phyloP scores from a whole-genome alignment of 2,888 invertebrate genomes.

The Zelleria hepariella region DNA sequence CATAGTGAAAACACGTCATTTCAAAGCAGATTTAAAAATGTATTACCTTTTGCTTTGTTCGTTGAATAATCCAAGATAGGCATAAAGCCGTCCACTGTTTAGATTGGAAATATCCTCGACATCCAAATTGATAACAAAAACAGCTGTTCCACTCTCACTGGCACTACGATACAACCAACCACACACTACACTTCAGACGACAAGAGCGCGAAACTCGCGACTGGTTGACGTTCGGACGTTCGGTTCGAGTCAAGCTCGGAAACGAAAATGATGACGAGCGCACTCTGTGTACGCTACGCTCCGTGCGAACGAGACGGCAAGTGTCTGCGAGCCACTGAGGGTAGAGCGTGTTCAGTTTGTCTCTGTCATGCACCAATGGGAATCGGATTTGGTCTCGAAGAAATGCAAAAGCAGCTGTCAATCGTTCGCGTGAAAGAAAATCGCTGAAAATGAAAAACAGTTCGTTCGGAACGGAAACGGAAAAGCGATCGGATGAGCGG shows the following conservation, averaged over 20 bases:
- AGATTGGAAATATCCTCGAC: conserved; percentile 21
- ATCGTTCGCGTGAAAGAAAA: neutral
- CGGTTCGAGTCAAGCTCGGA: too few relatives aligned
- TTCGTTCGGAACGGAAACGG: too few relatives aligned
- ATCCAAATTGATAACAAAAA: conserved; percentile 15
- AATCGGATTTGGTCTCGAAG: neutral
- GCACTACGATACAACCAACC: conserved; percentile 29
- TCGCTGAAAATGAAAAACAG: neutral
- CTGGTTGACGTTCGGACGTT: conserved; percentile 13
- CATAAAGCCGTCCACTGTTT: neutral
- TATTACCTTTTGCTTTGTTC: conserved; percentile 5
- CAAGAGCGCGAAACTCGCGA: conserved; percentile 56
- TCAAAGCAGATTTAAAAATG: neutral
- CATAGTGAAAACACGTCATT: conserved; percentile 16
- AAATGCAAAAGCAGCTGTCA: too few relatives aligned
- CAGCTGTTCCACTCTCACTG: conserved; percentile 38
- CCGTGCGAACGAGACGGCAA: neutral
- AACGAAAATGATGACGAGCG: neutral
- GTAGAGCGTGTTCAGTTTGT: neutral
- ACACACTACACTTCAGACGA: conserved; percentile 40
- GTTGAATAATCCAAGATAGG: neutral
- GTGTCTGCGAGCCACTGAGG: neutral
- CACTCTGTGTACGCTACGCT: neutral
- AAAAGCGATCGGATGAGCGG: too few relatives aligned
- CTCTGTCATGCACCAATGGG: neutral